Evolutionary conservation across 2,797 vertebrate species (phyloP).

Genomic region (Rousettus madagascariensis): DNA sequence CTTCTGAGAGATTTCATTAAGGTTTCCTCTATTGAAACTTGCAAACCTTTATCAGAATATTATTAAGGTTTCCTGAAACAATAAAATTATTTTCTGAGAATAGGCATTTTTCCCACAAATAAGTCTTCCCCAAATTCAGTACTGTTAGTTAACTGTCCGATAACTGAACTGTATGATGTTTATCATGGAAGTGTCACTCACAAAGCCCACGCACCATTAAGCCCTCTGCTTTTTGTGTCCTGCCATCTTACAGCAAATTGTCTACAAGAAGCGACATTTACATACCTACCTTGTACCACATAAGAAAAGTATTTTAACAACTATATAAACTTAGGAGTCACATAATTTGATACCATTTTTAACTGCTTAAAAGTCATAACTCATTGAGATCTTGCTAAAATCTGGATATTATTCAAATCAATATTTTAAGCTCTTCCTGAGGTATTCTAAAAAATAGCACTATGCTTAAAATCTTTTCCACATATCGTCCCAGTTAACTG

Average conservation of each 20-base stretch:
- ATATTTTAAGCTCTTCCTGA: constrained; percentile 34
- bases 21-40: constrained; percentile 64
- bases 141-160: background rate
- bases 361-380: constrained; percentile 35
- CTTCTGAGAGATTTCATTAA: constrained; percentile 70
- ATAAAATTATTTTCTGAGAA: constrained; percentile 51
- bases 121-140: background rate
- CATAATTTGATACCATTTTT: constrained; percentile 27
- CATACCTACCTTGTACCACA: constrained; percentile 53
- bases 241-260: constrained; percentile 31
- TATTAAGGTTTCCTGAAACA: constrained; percentile 48
- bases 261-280: constrained; percentile 44
- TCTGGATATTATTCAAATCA: background rate
- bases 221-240: background rate
- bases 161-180: constrained; percentile 22
- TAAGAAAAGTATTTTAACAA: constrained; percentile 49
- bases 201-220: constrained; percentile 69
- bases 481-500: background rate
- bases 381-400: background rate
- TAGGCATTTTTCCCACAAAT: constrained; percentile 49
- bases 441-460: constrained; percentile 6
- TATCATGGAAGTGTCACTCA: constrained; percentile 40
- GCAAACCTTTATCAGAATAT: constrained; percentile 55
- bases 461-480: constrained; percentile 34
- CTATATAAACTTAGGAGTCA: background rate